Base-by-base conservation (phyloP, 2,888 invertebrate genomes). In the Anthoptus insignis region DNA sequence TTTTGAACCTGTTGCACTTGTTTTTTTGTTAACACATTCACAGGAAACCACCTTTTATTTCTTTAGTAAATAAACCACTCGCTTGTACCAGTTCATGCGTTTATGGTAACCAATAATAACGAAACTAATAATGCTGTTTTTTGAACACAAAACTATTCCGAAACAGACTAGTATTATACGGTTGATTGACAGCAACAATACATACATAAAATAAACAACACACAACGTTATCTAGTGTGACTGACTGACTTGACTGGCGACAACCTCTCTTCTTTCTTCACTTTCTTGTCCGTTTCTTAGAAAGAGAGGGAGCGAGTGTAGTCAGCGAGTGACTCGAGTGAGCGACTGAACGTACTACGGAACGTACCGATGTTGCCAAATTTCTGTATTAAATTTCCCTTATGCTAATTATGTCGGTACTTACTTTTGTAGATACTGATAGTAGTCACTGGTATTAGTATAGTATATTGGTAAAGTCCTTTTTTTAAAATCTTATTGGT, bases 111-210 rank as follows among this genome's bases (percentile, higher is more conserved):
- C 14, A 53, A 45, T 45, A 63, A 39, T 64, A 52, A 16, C 52
- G 39, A 42, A 52, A 58, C 52, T 24, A 22, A 27, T 39, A 6
- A 3, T 24, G 50, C 53, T 34, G 58, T 56, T 65, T 58, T 60
- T 65, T 57, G 42, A 21, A 59, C 59, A 64, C 64, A 69, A 71
- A 67, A 78, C 71, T 81, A 79, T 81, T 13, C 9, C 84, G 81
- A 74, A 75, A 81, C 85, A 85, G 78, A 80, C 72, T 39, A 1
- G 37, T 74, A 81, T 76, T 75, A 29, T 59, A 64, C 58, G 42
- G 19, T 19, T 42, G 42, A 32, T 59, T 49, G 64, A 65, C 34
- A 65, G 59, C 22, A 60, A 54, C 78, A 76, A 19, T 2, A 19
- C 42, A 42, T 42, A 42, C 19, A 7, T 42, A 19, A 42, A 42